A percentile compares a stretch with the other conserved stretches of the same genome.
These are phyloP conservation scores for Tricholaema leucomelas DNA, from an alignment of 2,113 vertebrate genomes.

Conservation along the genomic window DNA sequence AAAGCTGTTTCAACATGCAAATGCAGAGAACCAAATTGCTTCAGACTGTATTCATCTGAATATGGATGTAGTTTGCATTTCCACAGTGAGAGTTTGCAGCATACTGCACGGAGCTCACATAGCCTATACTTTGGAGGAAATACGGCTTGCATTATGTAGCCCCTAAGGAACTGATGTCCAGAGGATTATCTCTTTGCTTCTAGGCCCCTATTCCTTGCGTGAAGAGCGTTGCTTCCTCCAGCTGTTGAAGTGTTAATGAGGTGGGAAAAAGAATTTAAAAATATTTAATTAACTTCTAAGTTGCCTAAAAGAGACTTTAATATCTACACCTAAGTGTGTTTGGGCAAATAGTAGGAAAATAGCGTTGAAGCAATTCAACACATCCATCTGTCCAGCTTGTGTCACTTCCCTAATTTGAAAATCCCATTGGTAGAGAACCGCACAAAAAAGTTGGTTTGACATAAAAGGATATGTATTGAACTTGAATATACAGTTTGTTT, in stretches of 20 bases:
- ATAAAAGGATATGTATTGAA: not conserved
- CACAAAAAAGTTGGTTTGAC: not conserved
- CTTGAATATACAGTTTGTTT: not conserved
- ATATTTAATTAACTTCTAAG: no score
- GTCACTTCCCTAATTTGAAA: not conserved
- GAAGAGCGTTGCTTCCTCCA: no score
- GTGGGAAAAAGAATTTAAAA: no score
- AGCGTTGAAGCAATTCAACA: not conserved
- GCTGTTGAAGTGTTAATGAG: no score
- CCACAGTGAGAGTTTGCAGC: not conserved
- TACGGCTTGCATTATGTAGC: no score
- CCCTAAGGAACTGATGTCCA: no score
- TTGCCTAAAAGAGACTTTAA: no score
- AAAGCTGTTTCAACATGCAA: not conserved
- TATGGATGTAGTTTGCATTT: not conserved
- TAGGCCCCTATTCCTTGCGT: no score
- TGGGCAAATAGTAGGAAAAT: not conserved
- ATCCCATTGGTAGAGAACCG: not conserved
- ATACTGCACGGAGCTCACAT: not conserved
- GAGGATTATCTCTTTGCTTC: no score
- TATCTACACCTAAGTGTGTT: no score
- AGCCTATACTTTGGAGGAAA: rapidly evolving
- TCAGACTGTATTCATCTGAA: not conserved
- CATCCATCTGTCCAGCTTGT: not conserved
- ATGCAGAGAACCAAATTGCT: not conserved